A percentile compares a stretch with the other conserved stretches of the same genome.
These are phyloP conservation scores for Ylistrum balloti DNA, from an alignment of 1,140 invertebrate genomes.

Conservation along the genomic window DNA sequence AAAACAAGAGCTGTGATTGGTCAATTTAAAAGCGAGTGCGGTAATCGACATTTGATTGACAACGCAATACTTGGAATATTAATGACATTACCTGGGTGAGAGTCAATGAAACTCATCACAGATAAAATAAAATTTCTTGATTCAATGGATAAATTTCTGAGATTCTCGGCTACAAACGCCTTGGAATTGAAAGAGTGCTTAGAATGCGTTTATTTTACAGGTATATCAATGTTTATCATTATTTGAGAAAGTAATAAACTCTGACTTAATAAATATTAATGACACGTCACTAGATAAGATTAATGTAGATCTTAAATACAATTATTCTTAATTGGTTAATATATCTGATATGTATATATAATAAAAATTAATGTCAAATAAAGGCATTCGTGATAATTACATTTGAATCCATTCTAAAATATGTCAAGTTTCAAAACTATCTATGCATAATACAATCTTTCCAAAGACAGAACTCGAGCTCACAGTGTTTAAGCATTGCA, in stretches of 20 bases:
- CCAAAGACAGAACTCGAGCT: no score
- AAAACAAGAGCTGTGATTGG: constrained; percentile 33
- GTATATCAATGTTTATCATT: neutral
- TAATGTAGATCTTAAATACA: no score
- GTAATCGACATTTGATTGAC: constrained; percentile 34
- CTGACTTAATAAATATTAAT: neutral
- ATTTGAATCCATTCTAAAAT: no score
- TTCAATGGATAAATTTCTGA: neutral
- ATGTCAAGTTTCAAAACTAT: no score
- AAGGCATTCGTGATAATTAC: no score
- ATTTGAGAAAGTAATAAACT: neutral
- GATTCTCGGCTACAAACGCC: no score
- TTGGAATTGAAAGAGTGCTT: neutral
- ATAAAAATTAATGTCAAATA: no score
- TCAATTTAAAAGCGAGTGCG: neutral
- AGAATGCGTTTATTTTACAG: neutral
- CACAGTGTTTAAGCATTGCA: no score
- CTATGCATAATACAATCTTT: no score
- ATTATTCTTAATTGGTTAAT: no score
- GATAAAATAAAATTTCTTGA: neutral
- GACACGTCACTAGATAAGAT: neutral
- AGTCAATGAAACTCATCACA: neutral
- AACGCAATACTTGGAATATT: neutral
- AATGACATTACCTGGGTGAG: neutral
- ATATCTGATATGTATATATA: no score